These are phyloP conservation scores for Clarias laeviceps DNA, from an alignment of 2,797 vertebrate genomes.

Conservation along the genomic window DNA sequence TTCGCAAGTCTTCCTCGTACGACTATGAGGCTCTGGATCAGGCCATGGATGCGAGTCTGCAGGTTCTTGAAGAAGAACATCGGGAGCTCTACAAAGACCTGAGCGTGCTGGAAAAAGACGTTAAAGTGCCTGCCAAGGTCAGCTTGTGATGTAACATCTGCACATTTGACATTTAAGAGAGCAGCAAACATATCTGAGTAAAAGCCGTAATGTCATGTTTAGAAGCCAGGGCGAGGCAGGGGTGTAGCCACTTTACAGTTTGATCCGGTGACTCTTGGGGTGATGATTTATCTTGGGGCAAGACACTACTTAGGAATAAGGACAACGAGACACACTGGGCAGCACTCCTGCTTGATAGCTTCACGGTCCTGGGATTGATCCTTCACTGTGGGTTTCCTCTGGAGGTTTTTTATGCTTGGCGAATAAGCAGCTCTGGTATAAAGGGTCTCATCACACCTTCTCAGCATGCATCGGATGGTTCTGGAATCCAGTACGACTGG, in stretches of 20 bases:
- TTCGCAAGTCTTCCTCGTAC: slow-evolving; percentile 92
- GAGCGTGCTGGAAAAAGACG: slow-evolving; percentile 88
- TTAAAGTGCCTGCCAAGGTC: slow-evolving; percentile 94
- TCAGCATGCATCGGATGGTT: neutral
- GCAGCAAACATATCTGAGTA: neutral
- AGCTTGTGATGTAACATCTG: slow-evolving; percentile 16
- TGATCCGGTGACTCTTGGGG: neutral
- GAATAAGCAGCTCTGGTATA: neutral
- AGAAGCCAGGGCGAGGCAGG: neutral
- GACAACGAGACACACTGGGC: neutral
- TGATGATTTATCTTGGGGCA: neutral
- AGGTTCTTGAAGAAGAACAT: slow-evolving; percentile 83
- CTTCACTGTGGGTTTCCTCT: neutral
- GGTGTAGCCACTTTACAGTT: neutral
- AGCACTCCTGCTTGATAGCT: neutral
- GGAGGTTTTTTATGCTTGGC: neutral
- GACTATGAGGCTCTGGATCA: slow-evolving; percentile 98
- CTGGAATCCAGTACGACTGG: neutral
- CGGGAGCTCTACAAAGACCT: slow-evolving; percentile 88
- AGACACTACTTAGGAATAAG: neutral
- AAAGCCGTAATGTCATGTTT: too few relatives aligned
- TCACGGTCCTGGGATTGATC: neutral
- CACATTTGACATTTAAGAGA: neutral
- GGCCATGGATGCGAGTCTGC: slow-evolving; percentile 96
- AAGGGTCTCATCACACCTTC: neutral